Percentiles rank a stretch among this genome's conserved stretches.
Evolutionary conservation across 1,140 invertebrate genomes (phyloP).

Genomic region (Tetramorium simillimum): DNA sequence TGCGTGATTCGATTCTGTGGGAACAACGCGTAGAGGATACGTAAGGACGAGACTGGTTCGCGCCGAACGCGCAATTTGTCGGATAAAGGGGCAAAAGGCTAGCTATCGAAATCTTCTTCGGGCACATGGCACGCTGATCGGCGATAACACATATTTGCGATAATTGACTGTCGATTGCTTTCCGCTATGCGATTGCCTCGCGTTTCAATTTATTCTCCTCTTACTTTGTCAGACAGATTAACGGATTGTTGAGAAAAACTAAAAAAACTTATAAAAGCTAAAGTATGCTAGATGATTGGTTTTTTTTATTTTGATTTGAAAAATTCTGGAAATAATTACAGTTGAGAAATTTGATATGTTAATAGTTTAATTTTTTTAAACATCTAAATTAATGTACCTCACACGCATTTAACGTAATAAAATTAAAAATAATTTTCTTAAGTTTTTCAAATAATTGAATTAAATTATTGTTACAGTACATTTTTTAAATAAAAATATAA

Average conservation of each 20-base stretch:
- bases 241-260: neutral
- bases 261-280: neutral
- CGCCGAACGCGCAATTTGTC: slow-evolving; percentile 32
- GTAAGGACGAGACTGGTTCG: slow-evolving; percentile 19
- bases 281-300: neutral
- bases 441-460: neutral
- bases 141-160: slow-evolving; percentile 41
- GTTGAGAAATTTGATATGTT: neutral
- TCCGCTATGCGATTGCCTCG: slow-evolving; percentile 10
- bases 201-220: slow-evolving; percentile 28
- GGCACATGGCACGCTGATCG: slow-evolving; percentile 19
- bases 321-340: neutral
- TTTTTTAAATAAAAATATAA: neutral
- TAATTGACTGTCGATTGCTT: slow-evolving; percentile 41
- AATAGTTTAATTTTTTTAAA: neutral
- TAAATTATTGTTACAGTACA: neutral
- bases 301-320: neutral
- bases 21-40: slow-evolving; percentile 23
- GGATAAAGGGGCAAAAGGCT: slow-evolving; percentile 46
- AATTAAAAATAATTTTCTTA: neutral
- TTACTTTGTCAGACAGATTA: neutral
- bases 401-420: neutral
- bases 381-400: neutral
- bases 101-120: slow-evolving; percentile 43
- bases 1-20: slow-evolving; percentile 44